Base-by-base conservation (phyloP, 2,797 vertebrate genomes). In the Macropodus opercularis region DNA sequence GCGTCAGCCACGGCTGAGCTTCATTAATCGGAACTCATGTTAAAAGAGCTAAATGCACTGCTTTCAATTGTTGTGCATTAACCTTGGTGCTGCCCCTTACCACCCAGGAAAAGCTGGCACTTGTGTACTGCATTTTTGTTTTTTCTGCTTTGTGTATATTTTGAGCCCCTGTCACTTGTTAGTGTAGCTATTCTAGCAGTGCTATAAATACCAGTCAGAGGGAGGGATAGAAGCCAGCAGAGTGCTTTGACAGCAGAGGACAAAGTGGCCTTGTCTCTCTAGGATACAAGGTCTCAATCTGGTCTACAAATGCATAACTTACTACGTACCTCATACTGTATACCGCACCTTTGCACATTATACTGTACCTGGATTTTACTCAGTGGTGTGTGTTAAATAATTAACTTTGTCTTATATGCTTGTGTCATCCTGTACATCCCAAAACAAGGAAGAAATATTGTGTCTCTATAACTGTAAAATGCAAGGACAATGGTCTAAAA, bases 181-280 rank as follows among this genome's bases (percentile, higher is more conserved):
- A 83, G 83, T 77, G 85, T 72, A 65, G 63, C 72, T 72, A 66
- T 75, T 81, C 50, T 69, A 75, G 67, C 75, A 63, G 54, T 59
- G 80, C 89, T 91, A 91, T 92, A 92, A 92, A 93, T 93, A 92
- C 48, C 62, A 81, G 73, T 84, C 82, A 77, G 75, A 83, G 87
- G 86, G 79, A 87, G 86, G 88, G 84, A 35, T 84, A 79, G 81
- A 82, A 85, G 83, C 77, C 83, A 87, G 85, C 52, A 62, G 81
- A 80, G 87, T 64, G 63, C 57, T 81, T 60, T 90, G 91, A 92
- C 91, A 91, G 86, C 71, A 91, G 89, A 93, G 92, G 91, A 85
- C 89, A 91, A 35, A 52, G 49, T 63, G 87, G 89, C 89, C 89
- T 91, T 90, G 89, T 85, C 83, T 87, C 80, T 59, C 44, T 76